Evolutionary conservation across 2,888 invertebrate genomes (phyloP), one percentile per base, ranked within the genome.

Genomic region (Hermaeophaga mercurialis): DNA sequence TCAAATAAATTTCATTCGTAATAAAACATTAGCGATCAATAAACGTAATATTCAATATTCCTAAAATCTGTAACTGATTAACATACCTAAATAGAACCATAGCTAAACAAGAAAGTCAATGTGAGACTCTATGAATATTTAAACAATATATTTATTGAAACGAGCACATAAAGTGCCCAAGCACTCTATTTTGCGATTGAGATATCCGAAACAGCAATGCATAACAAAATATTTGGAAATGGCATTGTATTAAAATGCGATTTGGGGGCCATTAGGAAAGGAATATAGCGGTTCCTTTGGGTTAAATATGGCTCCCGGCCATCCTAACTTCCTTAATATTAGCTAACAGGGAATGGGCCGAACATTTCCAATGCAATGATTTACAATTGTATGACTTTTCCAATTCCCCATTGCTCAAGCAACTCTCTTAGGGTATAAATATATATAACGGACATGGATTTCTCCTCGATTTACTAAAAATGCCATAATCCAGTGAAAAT

Each of bases 301-400:
- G 56, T 59, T 57, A 62, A 59, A 59, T 62, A 59, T 55, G 45
- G 56, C 52, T 50, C 46, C 28, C 12, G 33, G 54, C 46, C 43
- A 43, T 49, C 44, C 44, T 48, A 61, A 54, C 58, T 66, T 63
- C 61, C 66, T 67, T 64, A 62, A 65, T 64, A 60, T 63, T 61
- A 64, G 58, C 64, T 62, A 62, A 67, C 67, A 67, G 52, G 48
- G 64, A 67, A 67, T 65, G 67, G 67, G 67, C 61, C 38, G 67
- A 66, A 63, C 67, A 63, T 65, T 67, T 58, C 49, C 59, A 59
- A 58, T 50, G 60, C 62, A 61, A 66, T 67, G 67, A 67, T 67
- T 66, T 66, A 67, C 64, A 63, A 56, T 55, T 47, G 59, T 60
- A 54, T 33, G 52, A 57, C 49, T 54, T 58, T 60, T 47, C 38